Evolutionary conservation across 2,113 vertebrate species (phyloP), one percentile per base, ranked within the genome.

Genomic region (Caretta caretta): DNA sequence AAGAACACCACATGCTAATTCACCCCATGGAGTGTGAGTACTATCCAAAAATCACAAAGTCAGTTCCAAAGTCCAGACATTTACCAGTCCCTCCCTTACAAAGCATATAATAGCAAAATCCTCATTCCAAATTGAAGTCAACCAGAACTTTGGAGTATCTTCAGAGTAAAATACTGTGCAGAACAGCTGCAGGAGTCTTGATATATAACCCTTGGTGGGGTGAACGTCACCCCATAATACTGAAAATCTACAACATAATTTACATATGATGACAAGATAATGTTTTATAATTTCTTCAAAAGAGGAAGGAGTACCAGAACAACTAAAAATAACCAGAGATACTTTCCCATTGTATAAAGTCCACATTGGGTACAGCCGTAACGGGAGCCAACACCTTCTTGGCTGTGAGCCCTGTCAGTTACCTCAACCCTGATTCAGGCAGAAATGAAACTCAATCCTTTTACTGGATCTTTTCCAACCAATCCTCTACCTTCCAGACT

Each of bases 61-160:
- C 86, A n/a, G 90, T 97, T 98, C 97, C 97, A 98, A 97, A 97
- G 93, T 96, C 95, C 95, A 97, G 95, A 97, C 90, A 81, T 96
- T 98, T 98, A 98, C 97, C 97, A 98, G 93, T 95, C 75, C 97
- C 82, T 85, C 94, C 96, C 93, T 98, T 92, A 97, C 94, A 97
- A 96, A 98, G 95, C 92, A 93, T 95, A 97, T 97, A 97, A 97
- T 92, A 95, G 97, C 95, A 97, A 97, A 96, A 93, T 83, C 95
- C 86, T 97, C 96, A 96, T 96, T 98, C 97, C 97, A 98, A 98
- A 96, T 90, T 92, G 93, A 97, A 98, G 91, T 97, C 96, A 97
- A 96, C 95, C 96, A 98, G 94, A 98, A 98, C 95, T 91, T 97
- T 98, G 98, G 98, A 98, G 97, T 92, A 91, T 96, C 96, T 98